Base-by-base conservation (phyloP, 1,140 invertebrate genomes). In the Prorops nasuta region DNA sequence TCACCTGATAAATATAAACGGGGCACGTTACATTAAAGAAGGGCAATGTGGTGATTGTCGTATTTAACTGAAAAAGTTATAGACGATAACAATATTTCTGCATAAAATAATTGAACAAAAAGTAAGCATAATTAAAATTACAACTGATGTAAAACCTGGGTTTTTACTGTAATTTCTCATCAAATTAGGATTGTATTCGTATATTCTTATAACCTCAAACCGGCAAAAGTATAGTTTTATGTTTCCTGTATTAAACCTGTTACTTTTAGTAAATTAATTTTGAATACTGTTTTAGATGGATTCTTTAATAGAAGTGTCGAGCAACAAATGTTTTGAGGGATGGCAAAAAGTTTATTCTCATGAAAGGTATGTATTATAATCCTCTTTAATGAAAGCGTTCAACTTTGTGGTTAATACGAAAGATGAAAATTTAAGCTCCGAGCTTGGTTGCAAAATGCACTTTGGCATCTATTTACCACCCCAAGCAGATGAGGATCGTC, bases 391-490 rank as follows among this genome's bases (percentile, higher is more conserved):
- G 14, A 8, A 39, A 38, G 21, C 28, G 3, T 20, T 34, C 21
- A 32, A 12, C 34, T 54, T 47, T 54, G 50, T n/a, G n/a, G n/a
- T n/a, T n/a, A n/a, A n/a, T n/a, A n/a, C n/a, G n/a, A n/a, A n/a
- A n/a, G n/a, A n/a, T n/a, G n/a, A n/a, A n/a, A n/a, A n/a, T 79
- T 77, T 36, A 58, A 89, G 94, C 45, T 72, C 78, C 44, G 84
- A 87, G 63, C 71, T 96, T 43, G 85, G 89, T 72, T 97, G 94
- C 73, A 83, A 84, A 44, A 98, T 96, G 90, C 96, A 92, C 64
- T 96, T 98, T 79, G 92, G 89, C 2, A 81, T 96, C 18, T 98
- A 88, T 68, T 56, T 98, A 31, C 96, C 94, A 43, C 86, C 91
- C 0, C 82, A 89, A 63, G 82, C 83, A 10, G 86, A 89, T 46